Percentiles rank a stretch among this genome's conserved stretches.
These are phyloP conservation scores for Hymenochirus boettgeri DNA, from an alignment of 2,113 vertebrate genomes.

Conservation along the genomic window DNA sequence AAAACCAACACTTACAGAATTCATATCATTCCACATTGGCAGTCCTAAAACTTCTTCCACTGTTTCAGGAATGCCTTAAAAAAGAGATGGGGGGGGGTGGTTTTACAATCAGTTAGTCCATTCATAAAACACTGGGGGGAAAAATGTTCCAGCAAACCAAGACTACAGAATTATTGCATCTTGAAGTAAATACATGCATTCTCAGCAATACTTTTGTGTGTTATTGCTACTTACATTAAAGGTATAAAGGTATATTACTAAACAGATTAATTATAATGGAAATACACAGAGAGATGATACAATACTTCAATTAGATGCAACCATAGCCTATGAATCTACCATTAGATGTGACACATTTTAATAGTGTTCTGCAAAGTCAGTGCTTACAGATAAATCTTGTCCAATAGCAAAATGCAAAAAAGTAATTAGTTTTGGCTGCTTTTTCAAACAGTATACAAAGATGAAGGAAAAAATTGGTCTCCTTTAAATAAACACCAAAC, in stretches of 20 bases:
- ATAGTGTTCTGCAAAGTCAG: constrained; percentile 25
- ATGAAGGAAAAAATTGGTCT: no score
- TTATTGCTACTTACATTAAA: constrained; percentile 37
- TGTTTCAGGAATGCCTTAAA: constrained; percentile 77
- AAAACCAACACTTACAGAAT: constrained; percentile 68
- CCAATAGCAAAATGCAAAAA: constrained; percentile 28
- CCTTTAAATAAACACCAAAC: no score
- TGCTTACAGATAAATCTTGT: constrained; percentile 35
- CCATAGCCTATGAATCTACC: constrained; percentile 34
- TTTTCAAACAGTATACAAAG: no score
- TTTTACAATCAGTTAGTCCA: not conserved
- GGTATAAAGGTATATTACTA: constrained; percentile 40
- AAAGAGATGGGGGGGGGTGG: constrained; percentile 41
- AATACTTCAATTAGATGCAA: constrained; percentile 35
- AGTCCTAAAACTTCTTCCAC: constrained; percentile 74
- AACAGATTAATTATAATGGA: constrained; percentile 36
- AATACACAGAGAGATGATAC: constrained; percentile 34
- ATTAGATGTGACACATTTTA: constrained; percentile 33
- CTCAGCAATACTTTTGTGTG: constrained; percentile 29
- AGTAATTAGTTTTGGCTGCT: no score
- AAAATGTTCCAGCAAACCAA: constrained; percentile 14
- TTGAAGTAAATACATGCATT: constrained; percentile 37
- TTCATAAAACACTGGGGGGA: not conserved
- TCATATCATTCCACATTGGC: constrained; percentile 57
- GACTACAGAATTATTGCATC: not conserved